Evolutionary conservation across 2,113 vertebrate species (phyloP).

Genomic region (Chamaea fasciata): DNA sequence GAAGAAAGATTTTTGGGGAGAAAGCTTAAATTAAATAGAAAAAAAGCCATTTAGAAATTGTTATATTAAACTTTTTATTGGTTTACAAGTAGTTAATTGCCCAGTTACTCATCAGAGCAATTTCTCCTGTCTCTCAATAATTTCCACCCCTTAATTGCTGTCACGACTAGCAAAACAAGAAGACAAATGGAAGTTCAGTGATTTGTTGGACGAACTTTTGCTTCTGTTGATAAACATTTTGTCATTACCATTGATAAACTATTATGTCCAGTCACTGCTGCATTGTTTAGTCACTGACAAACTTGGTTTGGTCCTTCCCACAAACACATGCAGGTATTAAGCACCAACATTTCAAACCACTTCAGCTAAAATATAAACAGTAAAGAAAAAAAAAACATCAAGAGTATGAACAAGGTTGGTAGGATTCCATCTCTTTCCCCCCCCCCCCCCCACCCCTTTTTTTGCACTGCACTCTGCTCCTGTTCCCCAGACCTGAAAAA

Average conservation of each 20-base stretch:
- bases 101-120: neutral
- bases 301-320: neutral
- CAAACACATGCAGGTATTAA: neutral
- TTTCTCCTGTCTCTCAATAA: neutral
- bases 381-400: neutral
- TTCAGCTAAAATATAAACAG: neutral
- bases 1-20: neutral
- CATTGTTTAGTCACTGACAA: neutral
- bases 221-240: neutral
- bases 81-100: neutral
- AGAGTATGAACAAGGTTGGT: neutral
- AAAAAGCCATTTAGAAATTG: neutral
- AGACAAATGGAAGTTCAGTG: neutral
- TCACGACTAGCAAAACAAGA: neutral
- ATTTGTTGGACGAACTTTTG: neutral
- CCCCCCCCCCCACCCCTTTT: rapidly evolving
- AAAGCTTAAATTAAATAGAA: neutral
- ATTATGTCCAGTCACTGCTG: neutral
- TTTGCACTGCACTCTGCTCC: neutral
- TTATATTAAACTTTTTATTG: neutral
- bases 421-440: neutral
- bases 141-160: neutral
- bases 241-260: neutral
- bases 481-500: neutral
- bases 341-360: neutral